These are phyloP conservation scores for Chrysocyon brachyurus DNA, from an alignment of 2,797 vertebrate species.

Conservation along the genomic window DNA sequence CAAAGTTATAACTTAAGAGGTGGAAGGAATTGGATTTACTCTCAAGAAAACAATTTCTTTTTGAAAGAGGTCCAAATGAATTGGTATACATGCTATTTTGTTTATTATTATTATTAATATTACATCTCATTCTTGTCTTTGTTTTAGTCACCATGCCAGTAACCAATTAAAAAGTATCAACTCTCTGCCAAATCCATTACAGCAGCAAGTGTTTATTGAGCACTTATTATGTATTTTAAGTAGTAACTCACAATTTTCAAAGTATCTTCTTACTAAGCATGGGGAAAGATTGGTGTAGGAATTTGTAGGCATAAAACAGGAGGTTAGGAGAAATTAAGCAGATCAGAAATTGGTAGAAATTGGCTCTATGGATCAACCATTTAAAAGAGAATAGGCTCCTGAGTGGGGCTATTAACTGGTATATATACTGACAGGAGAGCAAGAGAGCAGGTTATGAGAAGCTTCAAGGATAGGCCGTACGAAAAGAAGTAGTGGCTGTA, in stretches of 20 bases:
- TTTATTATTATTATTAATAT: background rate
- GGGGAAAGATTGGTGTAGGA: background rate
- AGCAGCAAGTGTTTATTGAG: background rate
- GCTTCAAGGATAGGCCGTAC: background rate
- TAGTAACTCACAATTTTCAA: background rate
- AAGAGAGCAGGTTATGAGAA: background rate
- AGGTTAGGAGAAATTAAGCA: background rate
- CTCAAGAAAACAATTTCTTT: background rate
- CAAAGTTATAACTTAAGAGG: slow-evolving; percentile 15
- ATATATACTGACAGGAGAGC: background rate
- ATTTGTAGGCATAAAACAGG: background rate
- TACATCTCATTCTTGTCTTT: background rate
- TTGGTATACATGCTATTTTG: background rate
- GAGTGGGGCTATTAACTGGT: background rate
- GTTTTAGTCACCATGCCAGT: background rate
- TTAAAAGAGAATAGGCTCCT: background rate
- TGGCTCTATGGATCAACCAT: background rate
- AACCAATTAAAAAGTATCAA: background rate
- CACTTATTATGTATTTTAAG: background rate
- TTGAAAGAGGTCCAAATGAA: background rate
- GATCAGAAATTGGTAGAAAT: background rate
- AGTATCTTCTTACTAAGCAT: background rate
- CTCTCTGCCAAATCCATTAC: background rate
- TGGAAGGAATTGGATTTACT: background rate
- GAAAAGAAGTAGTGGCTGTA: background rate